Base-by-base conservation (phyloP, 2,797 vertebrate species). In the Acanthopagrus latus region DNA sequence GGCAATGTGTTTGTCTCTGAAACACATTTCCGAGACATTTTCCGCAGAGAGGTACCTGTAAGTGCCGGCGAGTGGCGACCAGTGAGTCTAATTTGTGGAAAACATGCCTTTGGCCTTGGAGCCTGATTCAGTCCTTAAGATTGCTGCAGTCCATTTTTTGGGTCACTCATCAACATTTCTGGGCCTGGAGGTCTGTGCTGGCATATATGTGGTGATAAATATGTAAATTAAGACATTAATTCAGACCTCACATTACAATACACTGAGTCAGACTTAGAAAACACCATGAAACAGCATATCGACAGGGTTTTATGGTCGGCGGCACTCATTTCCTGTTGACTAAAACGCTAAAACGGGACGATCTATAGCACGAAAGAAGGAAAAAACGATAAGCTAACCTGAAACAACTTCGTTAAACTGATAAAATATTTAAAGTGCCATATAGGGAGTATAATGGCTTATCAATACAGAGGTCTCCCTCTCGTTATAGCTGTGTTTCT, bases 121-220 rank as follows among this genome's bases (percentile, higher is more conserved):
- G 82, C 62, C 73, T 83, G 87, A 91, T 84, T 90, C 86, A 90
- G 87, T 85, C 76, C 66, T 79, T 66, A 82, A 80, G 71, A 82
- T 86, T 65, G 82, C 84, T 81, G 54, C 47, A 89, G 66, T 88
- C 76, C 41, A 46, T 46, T 82, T 46, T 82, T 85, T 83, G 81
- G 78, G 33, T 90, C 84, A 90, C 67, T 89, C 84, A 87, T 85
- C 81, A 85, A 57, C 86, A 83, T 77, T 74, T 77, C 33, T 9
- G 25, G 74, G 82, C 88, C 85, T 58, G 21, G 27, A 86, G 90
- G 87, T 81, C 71, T 56, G 52, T 18, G 56, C 77, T 78, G 75
- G 85, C 75, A 84, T 89, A 83, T 82, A 80, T 71, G 72, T 64
- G 74, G 52, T 74, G 81, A 87, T 87, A 82, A 86, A 89, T 84